Evolutionary conservation across 2,888 invertebrate genomes (phyloP).

Genomic region (Ecliptopera silaceata): DNA sequence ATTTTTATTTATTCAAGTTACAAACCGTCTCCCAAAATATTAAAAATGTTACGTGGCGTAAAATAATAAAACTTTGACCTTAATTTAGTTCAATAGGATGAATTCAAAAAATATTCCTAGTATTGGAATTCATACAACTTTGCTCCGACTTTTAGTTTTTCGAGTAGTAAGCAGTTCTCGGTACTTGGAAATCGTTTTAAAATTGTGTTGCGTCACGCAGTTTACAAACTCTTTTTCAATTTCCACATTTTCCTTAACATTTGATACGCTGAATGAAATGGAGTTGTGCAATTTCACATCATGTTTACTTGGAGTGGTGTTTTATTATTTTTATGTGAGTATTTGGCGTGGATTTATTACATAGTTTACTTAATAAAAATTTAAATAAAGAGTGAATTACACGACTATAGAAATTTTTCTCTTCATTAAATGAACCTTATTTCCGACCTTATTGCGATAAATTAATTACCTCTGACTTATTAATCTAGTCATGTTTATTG

Average conservation of each 20-base stretch:
- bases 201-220: conserved; percentile 6
- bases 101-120: too few species aligned
- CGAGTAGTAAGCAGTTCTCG: not conserved
- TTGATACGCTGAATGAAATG: conserved; percentile 16
- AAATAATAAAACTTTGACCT: too few species aligned
- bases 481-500: too few species aligned
- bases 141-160: not conserved
- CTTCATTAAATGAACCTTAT: too few species aligned
- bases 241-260: conserved; percentile 10
- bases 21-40: too few species aligned
- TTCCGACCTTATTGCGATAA: too few species aligned
- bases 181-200: conserved; percentile 2
- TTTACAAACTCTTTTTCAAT: conserved; percentile 18
- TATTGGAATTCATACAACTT: too few species aligned
- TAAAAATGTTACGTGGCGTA: too few species aligned
- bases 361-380: not conserved
- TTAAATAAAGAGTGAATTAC: not conserved
- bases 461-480: too few species aligned
- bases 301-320: conserved; percentile 17
- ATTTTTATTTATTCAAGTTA: too few species aligned
- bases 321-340: conserved; percentile 25
- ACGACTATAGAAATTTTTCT: not conserved
- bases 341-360: not conserved
- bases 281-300: conserved; percentile 21
- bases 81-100: too few species aligned